Percentiles rank a stretch among this genome's conserved stretches.
These are phyloP conservation scores for Erpobdella octoculata DNA, from an alignment of 2,888 invertebrate species.

Conservation along the genomic window DNA sequence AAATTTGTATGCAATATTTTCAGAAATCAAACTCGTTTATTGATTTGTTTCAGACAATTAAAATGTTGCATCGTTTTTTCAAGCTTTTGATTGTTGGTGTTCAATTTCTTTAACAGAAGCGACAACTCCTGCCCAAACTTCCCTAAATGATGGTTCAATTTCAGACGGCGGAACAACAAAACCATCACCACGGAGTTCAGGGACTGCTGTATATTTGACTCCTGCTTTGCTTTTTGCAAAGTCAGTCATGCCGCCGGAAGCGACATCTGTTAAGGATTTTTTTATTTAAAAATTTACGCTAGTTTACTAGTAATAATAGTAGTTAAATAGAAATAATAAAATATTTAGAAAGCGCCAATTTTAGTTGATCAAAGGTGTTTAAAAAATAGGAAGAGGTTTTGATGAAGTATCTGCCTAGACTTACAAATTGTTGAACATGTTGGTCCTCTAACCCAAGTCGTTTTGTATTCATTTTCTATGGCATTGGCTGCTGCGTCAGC, in stretches of 20 bases:
- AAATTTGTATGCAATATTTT: no score
- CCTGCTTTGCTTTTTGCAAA: slow-evolving; percentile 21
- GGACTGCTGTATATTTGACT: slow-evolving; percentile 14
- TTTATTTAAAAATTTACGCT: no score
- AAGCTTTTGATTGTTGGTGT: no score
- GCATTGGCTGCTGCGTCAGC: slow-evolving; percentile 30
- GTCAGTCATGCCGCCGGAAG: slow-evolving; percentile 21
- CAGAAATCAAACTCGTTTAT: no score
- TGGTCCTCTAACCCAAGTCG: slow-evolving; percentile 27
- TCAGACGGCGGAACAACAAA: slow-evolving; percentile 19
- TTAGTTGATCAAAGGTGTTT: no score
- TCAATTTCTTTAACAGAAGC: slow-evolving; percentile 15
- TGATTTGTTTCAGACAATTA: no score
- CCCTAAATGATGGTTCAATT: slow-evolving; percentile 26
- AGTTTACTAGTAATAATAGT: no score
- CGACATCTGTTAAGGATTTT: no score
- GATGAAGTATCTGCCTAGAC: not conserved
- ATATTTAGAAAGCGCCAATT: no score
- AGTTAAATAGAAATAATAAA: no score
- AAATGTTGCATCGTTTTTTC: no score
- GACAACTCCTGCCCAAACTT: slow-evolving; percentile 26
- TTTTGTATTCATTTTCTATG: slow-evolving; percentile 24
- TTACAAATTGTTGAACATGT: slow-evolving; percentile 26
- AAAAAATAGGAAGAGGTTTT: not conserved
- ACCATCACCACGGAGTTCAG: slow-evolving; percentile 23